These are phyloP conservation scores for Sparus aurata DNA, from an alignment of 2,797 vertebrate species.

Conservation along the genomic window DNA sequence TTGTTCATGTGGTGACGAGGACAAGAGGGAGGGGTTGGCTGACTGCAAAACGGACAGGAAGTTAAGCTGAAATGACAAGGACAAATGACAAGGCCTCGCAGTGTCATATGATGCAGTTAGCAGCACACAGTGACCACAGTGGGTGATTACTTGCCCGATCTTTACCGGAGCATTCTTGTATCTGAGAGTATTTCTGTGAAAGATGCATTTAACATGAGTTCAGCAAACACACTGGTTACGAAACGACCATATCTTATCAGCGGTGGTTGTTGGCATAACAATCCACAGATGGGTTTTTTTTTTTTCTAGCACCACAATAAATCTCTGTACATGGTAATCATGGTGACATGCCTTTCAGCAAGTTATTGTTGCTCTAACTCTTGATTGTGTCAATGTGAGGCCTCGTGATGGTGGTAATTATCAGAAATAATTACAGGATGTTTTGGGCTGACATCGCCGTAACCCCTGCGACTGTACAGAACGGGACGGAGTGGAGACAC, in stretches of 20 bases:
- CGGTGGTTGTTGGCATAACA: not conserved
- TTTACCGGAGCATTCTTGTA: not conserved
- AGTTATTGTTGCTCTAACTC: conserved; percentile 3
- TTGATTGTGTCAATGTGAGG: not conserved
- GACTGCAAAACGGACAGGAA: no score
- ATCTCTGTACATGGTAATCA: not conserved
- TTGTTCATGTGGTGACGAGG: no score
- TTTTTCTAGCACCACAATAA: not conserved
- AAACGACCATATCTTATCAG: not conserved
- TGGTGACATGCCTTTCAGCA: not conserved
- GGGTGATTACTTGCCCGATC: not conserved
- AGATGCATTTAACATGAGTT: not conserved
- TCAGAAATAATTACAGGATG: not conserved
- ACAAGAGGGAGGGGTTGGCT: no score
- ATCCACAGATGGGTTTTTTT: no score
- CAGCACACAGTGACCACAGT: not conserved
- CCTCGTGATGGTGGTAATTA: not conserved
- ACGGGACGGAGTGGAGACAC: not conserved
- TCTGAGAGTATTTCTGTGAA: not conserved
- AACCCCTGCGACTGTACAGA: not conserved
- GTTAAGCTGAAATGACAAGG: no score
- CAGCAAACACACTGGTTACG: not conserved
- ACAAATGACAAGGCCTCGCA: not conserved
- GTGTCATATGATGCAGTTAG: not conserved
- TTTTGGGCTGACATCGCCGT: not conserved